Evolutionary conservation across 1,140 invertebrate genomes (phyloP), one percentile per base, ranked within the genome.

Genomic region (Nomia melanderi): DNA sequence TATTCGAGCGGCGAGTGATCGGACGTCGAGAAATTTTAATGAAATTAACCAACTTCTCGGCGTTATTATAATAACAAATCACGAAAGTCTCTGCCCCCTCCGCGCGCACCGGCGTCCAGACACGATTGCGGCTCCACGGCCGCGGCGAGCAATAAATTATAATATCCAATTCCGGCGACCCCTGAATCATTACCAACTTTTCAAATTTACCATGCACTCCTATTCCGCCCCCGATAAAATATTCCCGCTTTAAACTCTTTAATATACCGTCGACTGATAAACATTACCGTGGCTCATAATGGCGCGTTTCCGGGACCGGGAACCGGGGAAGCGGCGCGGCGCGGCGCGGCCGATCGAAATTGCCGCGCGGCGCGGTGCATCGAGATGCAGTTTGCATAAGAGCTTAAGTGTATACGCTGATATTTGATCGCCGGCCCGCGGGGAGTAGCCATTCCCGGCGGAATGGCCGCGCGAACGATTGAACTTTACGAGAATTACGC

Each of bases 401-500:
- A 33, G 77, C 59, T 54, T 62, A 62, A 60, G 39, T 54, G 41
- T 31, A 67, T 50, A 25, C 59, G 33, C 12, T 72, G 57, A 78
- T 78, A 66, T 78, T 73, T 78, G 80, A 83, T 82, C 50, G 81
- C 53, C 62, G 47, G 57, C 44, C 74, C 56, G 60, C 69, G 47
- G 78, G 47, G 63, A 44, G 44, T 33, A 53, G 53, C 29, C 79
- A 47, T 64, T 70, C 63, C 67, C 63, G 36, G 23, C 44, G 33
- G 20, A 82, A 83, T 62, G 56, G 65, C 67, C 75, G 54, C 80
- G 60, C 70, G 62, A 79, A 77, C 82, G 70, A 77, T 84, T 83
- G 64, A 79, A 80, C 63, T 84, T 84, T 84, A 84, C 77, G 77
- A 72, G 81, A 84, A 84, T 67, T 63, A 74, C 79, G 66, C 54